A percentile compares a stretch with the other conserved stretches of the same genome.
These are phyloP conservation scores for Trichechus manatus DNA, from an alignment of 2,113 vertebrate species.

Conservation along the genomic window DNA sequence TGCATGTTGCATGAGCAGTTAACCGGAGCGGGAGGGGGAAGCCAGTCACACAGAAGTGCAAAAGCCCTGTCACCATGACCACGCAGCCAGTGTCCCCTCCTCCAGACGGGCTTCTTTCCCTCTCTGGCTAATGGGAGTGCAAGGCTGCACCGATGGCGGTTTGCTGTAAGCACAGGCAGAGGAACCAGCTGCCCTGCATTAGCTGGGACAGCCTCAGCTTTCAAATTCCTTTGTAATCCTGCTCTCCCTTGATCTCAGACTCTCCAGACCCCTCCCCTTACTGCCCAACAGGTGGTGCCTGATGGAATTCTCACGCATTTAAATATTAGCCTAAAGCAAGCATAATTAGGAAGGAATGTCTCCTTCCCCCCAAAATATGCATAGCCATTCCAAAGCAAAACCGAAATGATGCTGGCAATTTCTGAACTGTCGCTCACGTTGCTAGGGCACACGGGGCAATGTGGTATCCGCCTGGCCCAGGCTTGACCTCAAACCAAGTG, in stretches of 20 bases:
- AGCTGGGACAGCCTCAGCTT: neutral
- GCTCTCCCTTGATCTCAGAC: neutral
- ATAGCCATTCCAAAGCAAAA: neutral
- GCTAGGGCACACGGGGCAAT: accelerated
- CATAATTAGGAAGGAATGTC: neutral
- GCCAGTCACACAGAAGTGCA: neutral
- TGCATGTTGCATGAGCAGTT: neutral
- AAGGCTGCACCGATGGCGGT: neutral
- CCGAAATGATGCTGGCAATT: neutral
- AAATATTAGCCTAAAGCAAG: neutral
- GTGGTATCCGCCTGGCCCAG: neutral
- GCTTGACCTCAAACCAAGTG: neutral
- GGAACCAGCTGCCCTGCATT: neutral
- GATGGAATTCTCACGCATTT: neutral
- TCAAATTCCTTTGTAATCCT: neutral
- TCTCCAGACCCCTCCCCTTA: neutral
- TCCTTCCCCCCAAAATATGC: neutral
- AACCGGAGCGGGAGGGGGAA: neutral
- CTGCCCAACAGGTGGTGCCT: neutral
- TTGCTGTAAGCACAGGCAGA: neutral
- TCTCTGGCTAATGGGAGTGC: neutral
- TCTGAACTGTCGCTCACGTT: neutral
- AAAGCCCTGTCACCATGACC: accelerated
- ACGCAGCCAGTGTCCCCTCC: accelerated
- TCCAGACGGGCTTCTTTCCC: neutral